Base-by-base conservation (phyloP, 2,888 invertebrate species). In the Pyrrhopygopsis socrates region DNA sequence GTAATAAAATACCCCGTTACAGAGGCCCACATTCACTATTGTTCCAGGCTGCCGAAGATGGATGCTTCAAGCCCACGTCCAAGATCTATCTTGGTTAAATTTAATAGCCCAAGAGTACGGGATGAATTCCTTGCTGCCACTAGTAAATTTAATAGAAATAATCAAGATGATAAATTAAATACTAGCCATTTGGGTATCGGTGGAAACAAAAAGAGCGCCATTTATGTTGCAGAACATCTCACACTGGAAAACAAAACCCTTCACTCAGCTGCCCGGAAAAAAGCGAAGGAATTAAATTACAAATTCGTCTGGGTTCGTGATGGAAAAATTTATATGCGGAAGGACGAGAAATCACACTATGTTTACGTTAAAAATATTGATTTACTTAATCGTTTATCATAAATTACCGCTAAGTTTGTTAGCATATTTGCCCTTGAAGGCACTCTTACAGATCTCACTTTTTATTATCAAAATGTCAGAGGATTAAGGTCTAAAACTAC, bases 141-240 rank as follows among this genome's bases (percentile, higher is more conserved):
- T 15, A 22, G 73, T n/a, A 73, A 75, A 68, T 89, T 73, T 60
- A 89, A 89, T 27, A 87, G 82, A 34, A 76, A 67, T 2, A 79
- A 77, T 58, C 18, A 38, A 9, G 63, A 63, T 2, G 87, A 92
- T 6, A 92, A 88, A 50, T 63, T 91, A 18, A 87, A 91, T n/a
- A 81, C 91, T 18, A 74, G 73, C 45, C 89, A 86, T n/a, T 50
- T 87, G 3, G 91, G 90, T 13, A 65, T 89, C 8, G 84, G 83
- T 24, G 88, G 88, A n/a, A 77, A 84, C 1, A 80, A 45, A 38
- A 84, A 70, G 54, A 38, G 67, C 13, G 87, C 91, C 29, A 74
- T 93, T 2, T 93, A 75, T 30, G 77, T 92, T 8, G 67, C 67
- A 2, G 93, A 93, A 60, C 92, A 93, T 81, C 89, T 93, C 34